Base-by-base conservation (phyloP, 2,888 invertebrate species). In the Coecobrya sp. region DNA sequence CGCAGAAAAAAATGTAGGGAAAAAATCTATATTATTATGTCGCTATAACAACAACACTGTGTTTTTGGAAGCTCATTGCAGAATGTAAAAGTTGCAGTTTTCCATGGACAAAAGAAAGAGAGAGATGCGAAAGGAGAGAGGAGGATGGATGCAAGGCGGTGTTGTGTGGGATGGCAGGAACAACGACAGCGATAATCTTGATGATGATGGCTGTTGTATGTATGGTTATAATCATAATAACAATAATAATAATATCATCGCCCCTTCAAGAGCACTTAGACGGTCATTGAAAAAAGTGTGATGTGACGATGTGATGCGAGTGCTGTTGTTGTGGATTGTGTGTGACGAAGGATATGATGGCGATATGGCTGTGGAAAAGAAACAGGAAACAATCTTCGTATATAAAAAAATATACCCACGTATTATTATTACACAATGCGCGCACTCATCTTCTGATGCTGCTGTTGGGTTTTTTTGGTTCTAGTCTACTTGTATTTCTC, bases 221-320 rank as follows among this genome's bases (percentile, higher is more conserved):
- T 68, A 82, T 49, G 81, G 89, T 89, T 86, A 85, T 91, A 91
- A 76, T 91, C 65, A 85, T 91, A 86, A 91, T 85, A 91, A 91
- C 76, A 90, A 90, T 85, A 90, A 76, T 89, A 89, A 45, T 90
- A 84, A 73, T 70, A 89, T 82, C 82, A 89, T 89, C 81, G 55
- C 87, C 70, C 86, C 79, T 87, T 79, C 79, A 45, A 65, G 84
- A 85, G 65, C 84, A 85, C 84, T 85, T 85, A 45, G 45, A 45
- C 42, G 36, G 62, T 16, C 84, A 85, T 82, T 52, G 59, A 59
- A 82, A 82, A 82, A 8, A 55, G 82, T 55, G 82, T 55, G 42
- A 55, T 81, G 55, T 55, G 42, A 73, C n/a, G n/a, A n/a, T n/a
- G n/a, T n/a, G n/a, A n/a, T n/a, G n/a, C n/a, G n/a, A n/a, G n/a